Conservation (phyloP, 1,140 invertebrate genomes). For the Pseudachorutes palmiensis region DNA sequence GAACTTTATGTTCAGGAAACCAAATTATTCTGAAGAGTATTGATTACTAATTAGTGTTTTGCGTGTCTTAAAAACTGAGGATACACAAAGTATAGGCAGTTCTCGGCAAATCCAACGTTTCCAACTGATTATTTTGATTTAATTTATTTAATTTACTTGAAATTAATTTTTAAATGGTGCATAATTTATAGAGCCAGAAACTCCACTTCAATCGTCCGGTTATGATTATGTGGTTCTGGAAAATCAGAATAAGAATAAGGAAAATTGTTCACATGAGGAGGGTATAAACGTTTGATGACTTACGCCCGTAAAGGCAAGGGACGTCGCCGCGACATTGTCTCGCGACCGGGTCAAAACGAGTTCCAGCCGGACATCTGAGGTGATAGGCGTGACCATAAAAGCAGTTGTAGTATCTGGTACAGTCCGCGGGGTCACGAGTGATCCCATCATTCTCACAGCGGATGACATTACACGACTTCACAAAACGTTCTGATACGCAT, state of each 20-base stretch:
- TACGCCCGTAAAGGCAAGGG: neutral
- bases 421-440: neutral
- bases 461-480: neutral
- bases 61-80: too few relatives aligned
- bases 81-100: too few relatives aligned
- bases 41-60: too few relatives aligned
- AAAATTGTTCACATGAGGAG: too few relatives aligned
- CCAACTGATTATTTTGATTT: too few relatives aligned
- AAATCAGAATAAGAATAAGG: neutral
- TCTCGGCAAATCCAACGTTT: too few relatives aligned
- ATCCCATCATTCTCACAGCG: neutral
- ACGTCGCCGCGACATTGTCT: neutral
- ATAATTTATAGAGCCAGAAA: too few relatives aligned
- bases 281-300: too few relatives aligned
- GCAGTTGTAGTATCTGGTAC: conserved; percentile 3
- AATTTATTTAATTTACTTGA: too few relatives aligned
- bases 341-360: neutral
- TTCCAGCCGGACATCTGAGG: neutral
- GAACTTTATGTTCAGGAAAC: too few relatives aligned
- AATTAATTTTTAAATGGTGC: too few relatives aligned
- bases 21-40: too few relatives aligned
- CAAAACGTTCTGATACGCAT: neutral
- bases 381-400: neutral
- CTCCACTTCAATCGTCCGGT: neutral
- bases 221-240: neutral